A percentile compares a stretch with the other conserved stretches of the same genome.
phyloP scores from a whole-genome alignment of 2,797 vertebrate species.

The Chromis chromis region DNA sequence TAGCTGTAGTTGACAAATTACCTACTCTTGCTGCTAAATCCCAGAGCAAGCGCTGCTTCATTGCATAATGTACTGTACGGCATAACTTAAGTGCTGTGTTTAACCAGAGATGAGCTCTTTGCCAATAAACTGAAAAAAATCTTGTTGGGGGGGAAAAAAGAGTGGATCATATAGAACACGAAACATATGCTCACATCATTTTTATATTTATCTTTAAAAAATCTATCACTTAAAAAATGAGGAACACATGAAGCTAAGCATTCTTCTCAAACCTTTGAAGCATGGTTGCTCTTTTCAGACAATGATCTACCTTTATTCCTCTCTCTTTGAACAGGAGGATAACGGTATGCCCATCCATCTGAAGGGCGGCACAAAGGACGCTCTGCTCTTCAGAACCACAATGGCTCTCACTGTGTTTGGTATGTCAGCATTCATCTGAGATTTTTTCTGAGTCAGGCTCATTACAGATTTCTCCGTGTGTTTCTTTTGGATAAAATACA shows the following conservation, averaged over 20 bases:
- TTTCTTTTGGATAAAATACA: conserved; percentile 21
- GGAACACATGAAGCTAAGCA: not conserved
- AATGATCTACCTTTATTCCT: conserved; percentile 18
- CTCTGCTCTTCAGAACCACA: conserved; percentile 84
- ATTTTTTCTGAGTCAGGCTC: conserved; percentile 48
- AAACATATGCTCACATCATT: not conserved
- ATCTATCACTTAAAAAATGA: not conserved
- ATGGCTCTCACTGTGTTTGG: conserved; percentile 83
- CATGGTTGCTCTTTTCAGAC: not conserved
- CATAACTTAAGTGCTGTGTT: conserved; percentile 34
- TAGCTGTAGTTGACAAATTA: conserved; percentile 41
- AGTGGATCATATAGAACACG: not conserved
- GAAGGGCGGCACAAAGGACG: conserved; percentile 86
- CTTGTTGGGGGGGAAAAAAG: conserved; percentile 5
- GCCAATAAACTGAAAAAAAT: conserved; percentile 6
- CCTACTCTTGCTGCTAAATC: conserved; percentile 36
- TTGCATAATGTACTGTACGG: conserved; percentile 4
- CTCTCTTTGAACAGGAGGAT: conserved; percentile 82
- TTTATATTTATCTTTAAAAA: not conserved
- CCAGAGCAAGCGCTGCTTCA: conserved; percentile 32
- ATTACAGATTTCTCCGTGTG: conserved; percentile 25
- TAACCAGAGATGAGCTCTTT: conserved; percentile 35
- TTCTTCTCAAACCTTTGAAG: not conserved
- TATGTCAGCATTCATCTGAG: conserved; percentile 74
- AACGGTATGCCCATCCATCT: conserved; percentile 89